phyloP scores from a whole-genome alignment of 2,797 vertebrate genomes.

The Epinephelus awoara region DNA sequence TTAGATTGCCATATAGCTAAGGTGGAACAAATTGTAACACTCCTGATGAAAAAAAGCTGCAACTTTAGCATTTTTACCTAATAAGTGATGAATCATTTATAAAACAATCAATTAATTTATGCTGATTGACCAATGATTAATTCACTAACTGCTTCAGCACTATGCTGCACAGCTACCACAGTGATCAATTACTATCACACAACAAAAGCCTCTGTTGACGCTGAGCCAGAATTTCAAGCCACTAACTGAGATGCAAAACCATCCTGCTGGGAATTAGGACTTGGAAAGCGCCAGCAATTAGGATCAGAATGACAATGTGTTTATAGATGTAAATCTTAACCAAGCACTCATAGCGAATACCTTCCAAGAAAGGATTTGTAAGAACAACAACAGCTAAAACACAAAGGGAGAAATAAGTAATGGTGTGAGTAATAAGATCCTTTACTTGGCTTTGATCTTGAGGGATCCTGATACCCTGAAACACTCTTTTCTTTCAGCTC shows the following conservation, averaged over 20 bases:
- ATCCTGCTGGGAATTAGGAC: not conserved
- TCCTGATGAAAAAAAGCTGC: too few relatives aligned
- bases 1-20: too few relatives aligned
- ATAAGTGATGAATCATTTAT: conserved; percentile 7
- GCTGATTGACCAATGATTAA: conserved; percentile 11
- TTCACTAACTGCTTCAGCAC: conserved; percentile 7
- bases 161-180: not conserved
- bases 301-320: not conserved
- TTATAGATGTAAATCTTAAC: not conserved
- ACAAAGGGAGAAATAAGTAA: not conserved
- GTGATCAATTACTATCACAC: conserved; percentile 8
- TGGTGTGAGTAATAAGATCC: not conserved
- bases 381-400: not conserved
- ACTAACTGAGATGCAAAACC: conserved; percentile 1
- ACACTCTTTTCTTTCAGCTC: not conserved
- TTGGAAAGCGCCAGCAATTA: not conserved
- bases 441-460: conserved; percentile 15
- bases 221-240: conserved; percentile 10
- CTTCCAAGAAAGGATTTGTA: not conserved
- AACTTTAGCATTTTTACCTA: not conserved
- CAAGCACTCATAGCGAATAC: not conserved
- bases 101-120: not conserved
- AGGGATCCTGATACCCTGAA: conserved; percentile 14
- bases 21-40: too few relatives aligned
- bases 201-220: conserved; percentile 17